Evolutionary conservation across 2,113 vertebrate species (phyloP), one percentile per base, ranked within the genome.

Genomic region (Brachirus orientalis): DNA sequence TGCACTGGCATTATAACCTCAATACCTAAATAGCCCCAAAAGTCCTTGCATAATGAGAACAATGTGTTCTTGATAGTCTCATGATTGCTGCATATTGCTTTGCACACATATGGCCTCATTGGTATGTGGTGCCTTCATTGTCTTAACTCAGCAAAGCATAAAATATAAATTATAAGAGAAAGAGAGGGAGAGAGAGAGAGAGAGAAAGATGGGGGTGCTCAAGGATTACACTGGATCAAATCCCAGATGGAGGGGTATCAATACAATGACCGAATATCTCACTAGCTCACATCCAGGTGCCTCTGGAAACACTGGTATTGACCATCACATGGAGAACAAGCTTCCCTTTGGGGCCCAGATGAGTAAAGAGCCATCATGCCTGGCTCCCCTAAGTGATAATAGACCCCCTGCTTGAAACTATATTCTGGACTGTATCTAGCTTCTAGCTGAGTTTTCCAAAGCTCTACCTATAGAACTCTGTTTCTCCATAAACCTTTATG

Each of bases 311-410:
- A 40, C 67, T 16, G 46, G 75, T 90, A 88, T 86, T 87, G 86
- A 89, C 87, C 87, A 89, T 84, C 77, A 73, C 79, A 84, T 50
- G 79, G 48, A 82, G 86, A 89, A 85, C 88, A 74, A 70, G 77
- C 71, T 81, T 86, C 88, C 87, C 89, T 79, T 82, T 85, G 87
- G 89, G 87, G 84, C 72, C 74, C 60, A 68, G 74, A 90, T 90
- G 90, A 90, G 82, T 89, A 87, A 92, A 73, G 89, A 88, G 88
- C 87, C 90, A 87, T 88, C 89, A 76, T 61, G 75, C 66, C 58
- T 46, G 67, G 84, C 60, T 83, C 78, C 85, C 90, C 65, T 69
- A 87, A 84, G 89, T n/a, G 80, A 69, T 88, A 90, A 90, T 86
- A 72, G 86, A 90, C 89, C 87, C 87, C 90, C 86, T 87, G 84